phyloP scores from a whole-genome alignment of 2,888 invertebrate genomes.

The Tachina grossa region DNA sequence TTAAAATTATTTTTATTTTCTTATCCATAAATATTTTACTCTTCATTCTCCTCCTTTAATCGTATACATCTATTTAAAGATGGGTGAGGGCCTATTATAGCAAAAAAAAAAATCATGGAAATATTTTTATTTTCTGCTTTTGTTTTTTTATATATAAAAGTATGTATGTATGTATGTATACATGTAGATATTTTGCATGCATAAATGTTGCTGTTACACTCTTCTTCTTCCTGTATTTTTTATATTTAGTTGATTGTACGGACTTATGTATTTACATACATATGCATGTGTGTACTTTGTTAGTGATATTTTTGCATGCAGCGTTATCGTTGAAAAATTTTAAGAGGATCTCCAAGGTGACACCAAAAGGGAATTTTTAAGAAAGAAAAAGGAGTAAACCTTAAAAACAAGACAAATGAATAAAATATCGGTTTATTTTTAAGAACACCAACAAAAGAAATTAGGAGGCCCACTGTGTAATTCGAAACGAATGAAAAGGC shows the following conservation, averaged over 20 bases:
- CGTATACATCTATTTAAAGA: constrained; percentile 6
- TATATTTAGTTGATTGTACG: constrained; percentile 1
- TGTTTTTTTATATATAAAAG: constrained; percentile 70
- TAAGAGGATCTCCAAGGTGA: too few species aligned
- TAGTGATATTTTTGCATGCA: constrained; percentile 31
- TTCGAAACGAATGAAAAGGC: too few species aligned
- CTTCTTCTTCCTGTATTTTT: constrained; percentile 24
- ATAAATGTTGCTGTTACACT: constrained; percentile 70
- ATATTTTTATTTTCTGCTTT: constrained; percentile 73
- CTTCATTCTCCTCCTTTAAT: constrained; percentile 26
- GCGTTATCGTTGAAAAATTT: too few species aligned
- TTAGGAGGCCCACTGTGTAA: too few species aligned
- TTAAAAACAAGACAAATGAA: too few species aligned
- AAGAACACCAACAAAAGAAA: too few species aligned
- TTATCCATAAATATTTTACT: constrained; percentile 2
- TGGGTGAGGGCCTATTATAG: constrained; percentile 69
- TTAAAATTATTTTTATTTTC: constrained; percentile 7
- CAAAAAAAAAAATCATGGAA: constrained; percentile 73
- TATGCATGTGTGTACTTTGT: constrained; percentile 27
- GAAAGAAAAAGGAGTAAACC: too few species aligned
- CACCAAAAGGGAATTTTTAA: too few species aligned
- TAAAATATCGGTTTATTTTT: too few species aligned
- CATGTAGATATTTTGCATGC: constrained; percentile 57
- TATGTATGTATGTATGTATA: background rate
- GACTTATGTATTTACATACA: background rate